Conservation (phyloP, 2,888 invertebrate genomes). For the Plagodis pulveraria region DNA sequence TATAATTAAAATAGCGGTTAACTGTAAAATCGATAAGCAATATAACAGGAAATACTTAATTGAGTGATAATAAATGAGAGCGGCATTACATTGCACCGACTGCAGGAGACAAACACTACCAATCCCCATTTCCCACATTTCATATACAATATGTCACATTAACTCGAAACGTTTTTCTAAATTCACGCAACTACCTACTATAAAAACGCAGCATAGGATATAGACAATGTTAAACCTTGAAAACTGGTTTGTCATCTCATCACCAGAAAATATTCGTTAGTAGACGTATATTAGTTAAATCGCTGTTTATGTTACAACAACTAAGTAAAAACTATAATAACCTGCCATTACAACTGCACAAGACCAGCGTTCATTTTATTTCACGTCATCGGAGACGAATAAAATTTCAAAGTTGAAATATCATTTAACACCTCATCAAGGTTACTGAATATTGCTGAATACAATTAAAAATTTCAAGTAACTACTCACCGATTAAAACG, state of each 20-base stretch:
- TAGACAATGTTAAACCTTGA: conserved; percentile 45
- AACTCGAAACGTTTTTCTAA: conserved; percentile 40
- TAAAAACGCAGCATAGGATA: conserved; percentile 42
- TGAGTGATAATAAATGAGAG: too few relatives aligned
- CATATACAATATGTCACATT: conserved; percentile 18
- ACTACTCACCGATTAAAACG: conserved; percentile 63
- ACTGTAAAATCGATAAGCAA: too few relatives aligned
- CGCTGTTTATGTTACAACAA: conserved; percentile 21
- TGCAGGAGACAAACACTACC: too few relatives aligned
- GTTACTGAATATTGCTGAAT: conserved; percentile 9
- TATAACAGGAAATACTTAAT: too few relatives aligned
- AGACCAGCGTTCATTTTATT: conserved; percentile 14
- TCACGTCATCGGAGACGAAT: conserved; percentile 6
- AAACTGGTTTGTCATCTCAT: conserved; percentile 44
- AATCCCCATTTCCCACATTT: too few relatives aligned
- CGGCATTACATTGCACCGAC: too few relatives aligned
- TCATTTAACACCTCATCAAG: conserved; percentile 11
- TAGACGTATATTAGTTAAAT: conserved; percentile 36
- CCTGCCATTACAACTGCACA: conserved; percentile 2
- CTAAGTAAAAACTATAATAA: conserved; percentile 19
- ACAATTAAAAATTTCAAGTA: conserved; percentile 16
- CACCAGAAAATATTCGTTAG: conserved; percentile 36
- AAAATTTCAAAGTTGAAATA: conserved; percentile 15
- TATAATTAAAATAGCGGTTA: too few relatives aligned
- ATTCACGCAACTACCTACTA: conserved; percentile 37